A percentile compares a stretch with the other conserved stretches of the same genome.
Conservation (phyloP, 2,888 invertebrate species). For the Calliphora vomitoria region DNA sequence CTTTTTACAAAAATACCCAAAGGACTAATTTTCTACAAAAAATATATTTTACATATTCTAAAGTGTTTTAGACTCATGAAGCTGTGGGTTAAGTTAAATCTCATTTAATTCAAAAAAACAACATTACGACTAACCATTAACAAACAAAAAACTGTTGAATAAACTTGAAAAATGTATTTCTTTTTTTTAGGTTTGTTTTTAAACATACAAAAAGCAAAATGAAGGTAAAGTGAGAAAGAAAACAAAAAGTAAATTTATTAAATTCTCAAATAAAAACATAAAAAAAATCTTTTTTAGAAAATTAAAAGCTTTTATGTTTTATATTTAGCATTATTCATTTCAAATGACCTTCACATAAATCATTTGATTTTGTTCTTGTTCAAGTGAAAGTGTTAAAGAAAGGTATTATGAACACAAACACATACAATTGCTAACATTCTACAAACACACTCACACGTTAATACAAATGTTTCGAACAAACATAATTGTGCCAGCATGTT, state of each 20-base stretch:
- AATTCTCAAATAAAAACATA: background rate
- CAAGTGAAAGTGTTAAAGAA: conserved; percentile 42
- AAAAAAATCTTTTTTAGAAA: background rate
- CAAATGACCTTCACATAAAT: conserved; percentile 53
- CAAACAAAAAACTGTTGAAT: background rate
- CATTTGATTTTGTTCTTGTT: conserved; percentile 17
- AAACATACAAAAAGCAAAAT: background rate
- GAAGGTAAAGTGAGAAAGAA: background rate
- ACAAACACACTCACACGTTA: conserved; percentile 1
- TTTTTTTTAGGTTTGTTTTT: background rate
- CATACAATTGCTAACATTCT: background rate
- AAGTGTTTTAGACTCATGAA: background rate
- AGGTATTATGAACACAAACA: conserved; percentile 14
- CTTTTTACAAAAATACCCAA: conserved; percentile 31
- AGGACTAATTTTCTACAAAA: conserved; percentile 15
- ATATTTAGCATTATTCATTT: conserved; percentile 4
- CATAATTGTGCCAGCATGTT: no score
- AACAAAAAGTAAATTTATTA: background rate
- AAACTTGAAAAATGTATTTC: background rate
- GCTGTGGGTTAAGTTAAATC: background rate
- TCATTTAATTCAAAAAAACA: conserved; percentile 2
- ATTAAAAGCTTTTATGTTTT: conserved; percentile 14
- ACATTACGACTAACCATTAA: background rate
- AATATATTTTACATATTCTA: background rate
- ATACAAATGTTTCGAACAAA: conserved; percentile 10